Evolutionary conservation across 2,888 invertebrate genomes (phyloP).

Genomic region (Timema cristinae): DNA sequence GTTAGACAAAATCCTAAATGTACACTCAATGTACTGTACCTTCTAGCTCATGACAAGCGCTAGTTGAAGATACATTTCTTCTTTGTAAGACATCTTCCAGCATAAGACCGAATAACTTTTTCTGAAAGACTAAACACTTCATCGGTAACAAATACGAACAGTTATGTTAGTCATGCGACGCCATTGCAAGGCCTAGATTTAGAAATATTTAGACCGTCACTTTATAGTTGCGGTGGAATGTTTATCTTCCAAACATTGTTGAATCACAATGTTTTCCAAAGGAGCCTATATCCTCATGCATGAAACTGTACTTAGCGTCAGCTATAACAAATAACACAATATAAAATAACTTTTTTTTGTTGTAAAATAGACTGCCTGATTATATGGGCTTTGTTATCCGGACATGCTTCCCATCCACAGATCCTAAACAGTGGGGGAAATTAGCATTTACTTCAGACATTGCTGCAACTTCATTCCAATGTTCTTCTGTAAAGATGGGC

Average conservation of each 20-base stretch:
- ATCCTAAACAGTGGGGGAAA: conserved; percentile 37
- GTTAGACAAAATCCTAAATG: too few relatives aligned
- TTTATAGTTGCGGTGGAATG: too few relatives aligned
- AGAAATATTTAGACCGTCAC: too few relatives aligned
- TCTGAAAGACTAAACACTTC: too few relatives aligned
- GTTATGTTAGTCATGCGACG: too few relatives aligned
- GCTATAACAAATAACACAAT: conserved; percentile 37
- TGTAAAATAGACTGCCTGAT: conserved; percentile 36
- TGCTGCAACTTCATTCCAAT: conserved; percentile 35
- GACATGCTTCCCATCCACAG: conserved; percentile 38
- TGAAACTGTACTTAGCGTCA: conserved; percentile 37
- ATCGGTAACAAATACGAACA: too few relatives aligned
- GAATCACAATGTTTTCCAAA: conserved; percentile 33
- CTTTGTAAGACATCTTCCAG: too few relatives aligned
- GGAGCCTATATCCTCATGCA: conserved; percentile 35
- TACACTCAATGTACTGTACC: too few relatives aligned
- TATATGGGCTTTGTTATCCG: conserved; percentile 30
- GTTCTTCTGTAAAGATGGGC: conserved; percentile 29
- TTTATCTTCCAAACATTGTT: conserved; percentile 30
- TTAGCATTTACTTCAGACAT: conserved; percentile 35
- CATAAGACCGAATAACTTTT: too few relatives aligned
- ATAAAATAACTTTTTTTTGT: conserved; percentile 36
- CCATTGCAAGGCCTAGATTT: too few relatives aligned
- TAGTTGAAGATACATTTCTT: too few relatives aligned
- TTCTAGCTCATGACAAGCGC: too few relatives aligned